These are phyloP conservation scores for Lordiphosa andalusiaca DNA, from an alignment of 2,888 invertebrate genomes.

Conservation along the genomic window DNA sequence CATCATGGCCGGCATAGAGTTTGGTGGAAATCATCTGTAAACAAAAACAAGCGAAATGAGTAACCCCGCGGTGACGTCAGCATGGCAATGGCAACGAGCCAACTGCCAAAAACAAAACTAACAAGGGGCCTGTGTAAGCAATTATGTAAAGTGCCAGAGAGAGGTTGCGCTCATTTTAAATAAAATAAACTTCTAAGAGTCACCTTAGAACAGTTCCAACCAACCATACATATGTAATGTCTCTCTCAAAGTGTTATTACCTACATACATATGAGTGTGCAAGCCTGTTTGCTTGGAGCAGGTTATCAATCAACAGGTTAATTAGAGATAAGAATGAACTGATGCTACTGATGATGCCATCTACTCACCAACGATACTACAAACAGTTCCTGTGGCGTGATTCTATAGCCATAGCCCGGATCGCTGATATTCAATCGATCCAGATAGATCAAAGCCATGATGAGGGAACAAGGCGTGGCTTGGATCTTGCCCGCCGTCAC, in stretches of 20 bases:
- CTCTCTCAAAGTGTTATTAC: background rate
- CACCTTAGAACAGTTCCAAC: conserved; percentile 10
- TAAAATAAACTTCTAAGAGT: conserved; percentile 3
- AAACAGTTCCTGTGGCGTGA: conserved; percentile 95
- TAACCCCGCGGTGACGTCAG: conserved; percentile 1
- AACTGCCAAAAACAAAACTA: background rate
- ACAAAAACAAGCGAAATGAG: conserved; percentile 7
- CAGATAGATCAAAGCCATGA: conserved; percentile 95
- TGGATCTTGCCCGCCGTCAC: conserved; percentile 89
- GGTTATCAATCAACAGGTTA: conserved; percentile 60
- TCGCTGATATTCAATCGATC: conserved; percentile 91
- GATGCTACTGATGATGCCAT: background rate
- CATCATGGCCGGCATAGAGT: conserved; percentile 96
- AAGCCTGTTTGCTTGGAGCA: conserved; percentile 24
- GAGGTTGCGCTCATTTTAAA: conserved; percentile 11
- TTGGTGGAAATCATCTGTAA: conserved; percentile 96
- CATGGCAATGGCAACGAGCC: too few species aligned
- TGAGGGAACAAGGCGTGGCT: conserved; percentile 92
- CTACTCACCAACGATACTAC: conserved; percentile 92
- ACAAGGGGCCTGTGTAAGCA: too few species aligned
- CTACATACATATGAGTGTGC: conserved; percentile 14
- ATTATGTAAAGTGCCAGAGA: too few species aligned
- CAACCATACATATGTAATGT: background rate
- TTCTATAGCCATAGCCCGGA: conserved; percentile 90
- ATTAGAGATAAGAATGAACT: background rate